Evolutionary conservation across 1,140 invertebrate genomes (phyloP), one percentile per base, ranked within the genome.

Genomic region (Achroia grisella): DNA sequence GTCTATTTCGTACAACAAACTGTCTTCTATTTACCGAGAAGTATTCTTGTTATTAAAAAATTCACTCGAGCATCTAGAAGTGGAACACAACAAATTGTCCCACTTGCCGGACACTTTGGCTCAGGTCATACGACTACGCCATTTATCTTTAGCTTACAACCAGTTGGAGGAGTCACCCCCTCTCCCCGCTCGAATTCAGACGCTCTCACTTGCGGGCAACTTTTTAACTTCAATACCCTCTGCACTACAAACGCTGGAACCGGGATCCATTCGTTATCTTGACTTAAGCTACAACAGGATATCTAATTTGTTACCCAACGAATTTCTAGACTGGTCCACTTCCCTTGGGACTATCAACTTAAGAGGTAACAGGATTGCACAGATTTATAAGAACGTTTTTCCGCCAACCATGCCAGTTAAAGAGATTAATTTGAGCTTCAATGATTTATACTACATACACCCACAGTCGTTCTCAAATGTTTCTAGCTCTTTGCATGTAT

Each of bases 201-300:
- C 93, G 2, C 75, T 97, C 1, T 95, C 93, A 14, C 82, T 96
- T 4, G 92, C 93, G 17, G 93, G 93, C 0, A 97, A 97, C 76
- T 90, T 89, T 65, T 88, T 97, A 46, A 89, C 87, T 36, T 84
- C 87, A 34, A 89, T 96, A 14, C 95, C 95, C 1, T 87, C 88
- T 8, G 72, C 89, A 15, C 76, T 97, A 12, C 87, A 87, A 55
- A 88, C 90, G 64, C 82, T 96, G 5, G 87, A 87, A 49, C 88
- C 91, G 62, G 86, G 93, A 58, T 89, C 89, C 48, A 84, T 97
- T 32, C 87, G 92, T 9, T 94, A 96, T 77, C 87, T 97, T 35
- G 96, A 96, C 81, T 89, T 96, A 44, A 94, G 93, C 17, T 95
- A 96, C 68, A 97, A 97, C 71, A 90, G 90, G 54, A 95, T 97